Base-by-base conservation (phyloP, 2,888 invertebrate species). In the Mesorhabditis sp. region DNA sequence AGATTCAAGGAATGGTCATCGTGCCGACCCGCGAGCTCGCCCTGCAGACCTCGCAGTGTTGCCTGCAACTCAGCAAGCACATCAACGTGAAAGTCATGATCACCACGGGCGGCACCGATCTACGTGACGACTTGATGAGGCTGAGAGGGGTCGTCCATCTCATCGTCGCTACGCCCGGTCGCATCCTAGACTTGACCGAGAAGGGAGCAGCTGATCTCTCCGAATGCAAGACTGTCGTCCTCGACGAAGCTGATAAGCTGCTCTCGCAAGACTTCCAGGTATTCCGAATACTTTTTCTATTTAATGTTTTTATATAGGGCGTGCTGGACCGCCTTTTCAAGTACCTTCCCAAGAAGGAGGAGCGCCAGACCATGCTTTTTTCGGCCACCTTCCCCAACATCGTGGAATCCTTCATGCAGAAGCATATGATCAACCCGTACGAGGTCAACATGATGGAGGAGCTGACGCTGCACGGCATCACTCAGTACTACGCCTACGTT, bases 391-490 rank as follows among this genome's bases (percentile, higher is more conserved):
- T 98, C 89, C 98, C 98, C 75, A 90, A 95, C 80, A 96, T 95
- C 83, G 97, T 98, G 62, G 95, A 96, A 88, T 92, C 94, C 87
- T 98, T 98, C 88, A 97, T 97, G 95, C 92, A 93, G 87, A 96
- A 95, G 88, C 95, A 98, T 87, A 90, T 97, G 88, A 91, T 92
- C 86, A 87, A 87, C 74, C 96, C 97, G n/a, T 96, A 97, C 87
- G 97, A 98, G 89, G 97, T 98, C 85, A 98, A 98, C 88, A 90
- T 98, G 86, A 99, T 98, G 98, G 98, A 98, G 69, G 98, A 99
- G 88, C 89, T 98, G 85, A 98, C 98, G 76, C 89, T 98, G 77
- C 96, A 98, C 88, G 98, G 98, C 87, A 96, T 98, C 79, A 98
- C 98, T 85, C 98, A 98, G 89, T 98, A 97, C 90, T 98, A 98